These are phyloP conservation scores for Microctenopoma steveboyesi DNA, from an alignment of 2,797 vertebrate species.

Conservation along the genomic window DNA sequence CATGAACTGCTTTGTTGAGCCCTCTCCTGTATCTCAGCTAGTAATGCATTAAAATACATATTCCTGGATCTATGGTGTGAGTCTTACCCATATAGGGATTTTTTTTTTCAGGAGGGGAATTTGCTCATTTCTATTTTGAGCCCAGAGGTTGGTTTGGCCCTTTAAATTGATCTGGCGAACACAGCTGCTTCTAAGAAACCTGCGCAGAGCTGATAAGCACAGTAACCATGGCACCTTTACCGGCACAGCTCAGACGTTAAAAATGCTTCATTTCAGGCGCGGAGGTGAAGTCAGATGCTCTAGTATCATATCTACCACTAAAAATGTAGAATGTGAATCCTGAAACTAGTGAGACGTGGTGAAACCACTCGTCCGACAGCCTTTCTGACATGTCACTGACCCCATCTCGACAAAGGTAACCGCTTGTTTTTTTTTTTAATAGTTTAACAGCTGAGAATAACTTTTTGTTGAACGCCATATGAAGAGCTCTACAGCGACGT, in stretches of 20 bases:
- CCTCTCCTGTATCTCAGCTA: conserved; percentile 30
- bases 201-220: conserved; percentile 81
- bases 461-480: not conserved
- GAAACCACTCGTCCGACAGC: not conserved
- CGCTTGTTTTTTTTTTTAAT: not conserved
- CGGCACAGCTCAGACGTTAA: conserved; percentile 65
- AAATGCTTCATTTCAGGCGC: conserved; percentile 70
- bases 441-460: not conserved
- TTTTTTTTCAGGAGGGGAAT: conserved; percentile 29
- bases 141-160: conserved; percentile 71
- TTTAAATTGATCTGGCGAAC: conserved; percentile 78
- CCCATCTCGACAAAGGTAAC: not conserved
- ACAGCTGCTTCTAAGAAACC: conserved; percentile 77
- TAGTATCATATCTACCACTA: conserved; percentile 30
- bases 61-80: conserved; percentile 40
- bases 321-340: conserved; percentile 40
- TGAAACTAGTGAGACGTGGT: conserved; percentile 11
- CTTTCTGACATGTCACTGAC: not conserved
- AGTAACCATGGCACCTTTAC: conserved; percentile 69
- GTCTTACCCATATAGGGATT: conserved; percentile 21
- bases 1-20: conserved; percentile 30
- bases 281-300: conserved; percentile 58
- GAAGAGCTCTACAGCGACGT: conserved; percentile 1
- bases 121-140: conserved; percentile 76
- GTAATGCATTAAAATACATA: conserved; percentile 52